These are phyloP conservation scores for Spinus olivaceus DNA, from an alignment of 2,797 vertebrate species.

Conservation along the genomic window DNA sequence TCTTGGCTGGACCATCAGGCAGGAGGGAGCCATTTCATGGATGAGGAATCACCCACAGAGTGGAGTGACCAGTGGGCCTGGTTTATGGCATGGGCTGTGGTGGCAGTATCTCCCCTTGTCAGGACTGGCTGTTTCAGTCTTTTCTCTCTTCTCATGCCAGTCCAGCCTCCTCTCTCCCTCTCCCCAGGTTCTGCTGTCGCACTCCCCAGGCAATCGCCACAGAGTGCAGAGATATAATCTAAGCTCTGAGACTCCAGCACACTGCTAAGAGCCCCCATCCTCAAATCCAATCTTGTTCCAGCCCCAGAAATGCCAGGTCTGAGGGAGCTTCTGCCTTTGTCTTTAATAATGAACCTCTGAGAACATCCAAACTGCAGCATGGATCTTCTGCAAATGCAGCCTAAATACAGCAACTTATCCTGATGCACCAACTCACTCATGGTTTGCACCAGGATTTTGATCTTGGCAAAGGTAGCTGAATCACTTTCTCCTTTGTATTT, in stretches of 20 bases:
- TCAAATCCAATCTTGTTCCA: not conserved
- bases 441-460: not conserved
- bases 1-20: not conserved
- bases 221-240: not conserved
- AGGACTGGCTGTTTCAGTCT: not conserved
- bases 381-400: not conserved
- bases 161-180: not conserved
- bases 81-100: not conserved
- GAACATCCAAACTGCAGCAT: not conserved
- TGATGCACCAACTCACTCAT: not conserved
- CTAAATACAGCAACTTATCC: not conserved
- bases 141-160: not conserved
- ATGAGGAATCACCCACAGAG: not conserved
- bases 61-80: not conserved
- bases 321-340: not conserved
- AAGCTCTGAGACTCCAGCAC: not conserved
- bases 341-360: not conserved
- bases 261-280: not conserved
- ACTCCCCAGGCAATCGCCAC: not conserved
- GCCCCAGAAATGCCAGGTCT: not conserved
- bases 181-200: accelerated
- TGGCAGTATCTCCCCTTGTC: not conserved
- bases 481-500: not conserved
- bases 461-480: not conserved
- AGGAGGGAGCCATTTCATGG: not conserved